Base-by-base conservation (phyloP, 2,797 vertebrate species). In the Mallotus villosus region DNA sequence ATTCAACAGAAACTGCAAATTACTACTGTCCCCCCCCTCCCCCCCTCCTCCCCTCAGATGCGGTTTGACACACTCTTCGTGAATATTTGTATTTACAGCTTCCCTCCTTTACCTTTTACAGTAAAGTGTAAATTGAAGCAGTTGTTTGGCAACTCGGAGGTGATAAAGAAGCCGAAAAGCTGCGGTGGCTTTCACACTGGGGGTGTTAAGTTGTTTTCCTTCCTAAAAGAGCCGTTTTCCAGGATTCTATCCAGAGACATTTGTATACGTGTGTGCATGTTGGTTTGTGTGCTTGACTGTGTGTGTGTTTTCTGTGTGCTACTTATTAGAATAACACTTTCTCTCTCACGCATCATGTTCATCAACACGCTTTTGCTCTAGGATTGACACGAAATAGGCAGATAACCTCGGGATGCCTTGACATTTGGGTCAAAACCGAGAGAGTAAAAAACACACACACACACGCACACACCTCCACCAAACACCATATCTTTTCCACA, bases 81-180 rank as follows among this genome's bases (percentile, higher is more conserved):
- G 78, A 87, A 81, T 77, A 82, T 72, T n/a, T 53, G 71, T 89
- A 81, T 91, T 91, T 83, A 78, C 76, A 76, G 69, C 76, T 86
- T 86, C 77, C 68, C 73, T 29, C 84, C 63, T 79, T 87, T 84
- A 27, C 84, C 63, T 79, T 87, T 84, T 85, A 78, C 41, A 46
- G 41, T 41, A 1, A 83, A 85, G 87, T 84, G 85, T 83, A 87
- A 91, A 91, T 84, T 85, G 81, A 76, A 85, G 79, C 82, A 87
- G 79, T 81, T 87, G 86, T 78, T 90, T 79, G 78, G 85, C 87
- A 85, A 85, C 81, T 82, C 85, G 67, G 73, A 71, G 78, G 89
- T 73, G 79, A 85, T 65, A 59, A 76, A 76, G 72, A 79, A 77
- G 75, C 71, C 37, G 82, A 73, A 86, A 89, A 61, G 75, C 78